Evolutionary conservation across 1,140 invertebrate species (phyloP).

Genomic region (Drosophila mayri): DNA sequence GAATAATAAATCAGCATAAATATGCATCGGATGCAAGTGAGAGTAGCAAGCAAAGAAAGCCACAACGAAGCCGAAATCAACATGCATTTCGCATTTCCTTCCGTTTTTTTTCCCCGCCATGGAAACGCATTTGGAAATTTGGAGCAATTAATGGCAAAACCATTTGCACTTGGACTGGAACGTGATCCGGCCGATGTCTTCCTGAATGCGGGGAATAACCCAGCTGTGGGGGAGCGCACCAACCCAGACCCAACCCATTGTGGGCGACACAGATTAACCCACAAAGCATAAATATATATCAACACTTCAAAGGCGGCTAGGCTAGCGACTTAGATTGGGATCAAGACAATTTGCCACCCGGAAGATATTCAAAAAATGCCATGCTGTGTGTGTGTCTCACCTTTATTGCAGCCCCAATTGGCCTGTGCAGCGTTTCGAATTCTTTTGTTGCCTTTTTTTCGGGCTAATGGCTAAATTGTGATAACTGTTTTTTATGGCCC

Average conservation of each 20-base stretch:
- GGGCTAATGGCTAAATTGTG: constrained; percentile 20
- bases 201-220: constrained; percentile 48
- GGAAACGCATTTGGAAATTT: constrained; percentile 64
- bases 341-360: constrained; percentile 64
- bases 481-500: constrained; percentile 27
- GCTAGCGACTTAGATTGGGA: constrained; percentile 46
- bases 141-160: constrained; percentile 51
- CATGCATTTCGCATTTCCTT: constrained; percentile 77
- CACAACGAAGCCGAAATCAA: constrained; percentile 47
- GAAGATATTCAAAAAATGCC: constrained; percentile 63
- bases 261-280: constrained; percentile 54
- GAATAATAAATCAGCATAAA: constrained; percentile 78
- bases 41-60: constrained; percentile 24
- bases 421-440: constrained; percentile 25
- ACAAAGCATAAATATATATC: constrained; percentile 13
- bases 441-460: constrained; percentile 34
- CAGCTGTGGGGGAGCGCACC: constrained; percentile 14
- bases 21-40: constrained; percentile 54
- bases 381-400: constrained; percentile 12
- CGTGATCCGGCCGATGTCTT: constrained; percentile 46
- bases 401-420: constrained; percentile 41
- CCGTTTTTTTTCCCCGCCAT: constrained; percentile 56
- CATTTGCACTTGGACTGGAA: constrained; percentile 48
- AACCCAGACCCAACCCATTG: constrained; percentile 28
- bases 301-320: constrained; percentile 58